Evolutionary conservation across 2,888 invertebrate genomes (phyloP), one percentile per base, ranked within the genome.

Genomic region (Tetramorium bicarinatum): DNA sequence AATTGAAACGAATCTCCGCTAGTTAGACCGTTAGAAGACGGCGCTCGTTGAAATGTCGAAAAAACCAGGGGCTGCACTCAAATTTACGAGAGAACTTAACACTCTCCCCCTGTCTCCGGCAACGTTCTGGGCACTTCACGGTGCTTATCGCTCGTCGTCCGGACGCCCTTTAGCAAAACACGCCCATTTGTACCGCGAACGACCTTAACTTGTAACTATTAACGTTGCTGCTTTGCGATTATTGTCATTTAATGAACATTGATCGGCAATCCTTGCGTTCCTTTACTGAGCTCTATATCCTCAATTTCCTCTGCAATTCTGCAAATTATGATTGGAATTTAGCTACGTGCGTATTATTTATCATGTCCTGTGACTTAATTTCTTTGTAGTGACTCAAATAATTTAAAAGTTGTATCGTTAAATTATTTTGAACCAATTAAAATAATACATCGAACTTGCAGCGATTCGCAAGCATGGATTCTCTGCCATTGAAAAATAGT

Each of bases 31-130:
- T 44, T 47, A 4, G 72, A 74, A 72, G 44, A 34, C 34, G 18
- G 18, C 18, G 69, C 25, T 74, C 77, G 69, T 77, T 49, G 56
- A 59, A 47, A 72, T 56, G 56, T 72, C 47, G 74, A 74, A 79
- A 56, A 80, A 79, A 38, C 34, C 44, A 7, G 25, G 41, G 41
- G 34, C 29, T 18, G 47, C 34, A 9, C 74, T 72, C 47, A 47
- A 72, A 74, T 72, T 80, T 72, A 80, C 74, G 79, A 72, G 59
- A n/a, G 34, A 80, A 80, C 38, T 61, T 80, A 80, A 80, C 59
- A 74, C 75, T 59, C 34, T 72, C 47, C 21, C 67, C 69, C 15
- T 34, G 47, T 47, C 47, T 79, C 77, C 21, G 34, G 44, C 47
- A 34, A 34, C 47, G 6, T 38, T 59, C 74, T 6, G 47, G 2